phyloP scores from a whole-genome alignment of 2,113 vertebrate genomes.

The Peromyscus californicus region DNA sequence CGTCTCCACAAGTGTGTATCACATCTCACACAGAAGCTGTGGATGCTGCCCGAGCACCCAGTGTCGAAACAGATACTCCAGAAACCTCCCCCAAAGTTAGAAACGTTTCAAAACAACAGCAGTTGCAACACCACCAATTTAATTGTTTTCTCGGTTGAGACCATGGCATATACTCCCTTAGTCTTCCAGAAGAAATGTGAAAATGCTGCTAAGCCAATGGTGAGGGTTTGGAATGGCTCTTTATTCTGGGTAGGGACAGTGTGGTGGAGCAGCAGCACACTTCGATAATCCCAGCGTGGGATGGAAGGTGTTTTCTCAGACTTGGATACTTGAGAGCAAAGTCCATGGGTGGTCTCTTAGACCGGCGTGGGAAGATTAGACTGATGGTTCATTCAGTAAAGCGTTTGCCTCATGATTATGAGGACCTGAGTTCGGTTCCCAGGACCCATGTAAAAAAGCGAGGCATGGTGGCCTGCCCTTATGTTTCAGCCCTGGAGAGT shows the following conservation, averaged over 20 bases:
- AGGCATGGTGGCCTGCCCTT: neutral
- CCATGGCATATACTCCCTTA: neutral
- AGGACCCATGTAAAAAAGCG: neutral
- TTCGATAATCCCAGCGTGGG: neutral
- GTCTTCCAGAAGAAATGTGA: neutral
- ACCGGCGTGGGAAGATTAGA: too few species aligned
- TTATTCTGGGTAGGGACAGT: rapidly evolving
- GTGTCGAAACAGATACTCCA: conserved; percentile 84
- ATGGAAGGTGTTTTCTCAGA: neutral
- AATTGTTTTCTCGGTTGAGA: conserved; percentile 48
- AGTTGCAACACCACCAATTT: conserved; percentile 64
- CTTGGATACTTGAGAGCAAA: neutral
- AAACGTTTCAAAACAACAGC: conserved; percentile 86
- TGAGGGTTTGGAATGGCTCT: neutral
- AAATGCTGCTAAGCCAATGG: neutral
- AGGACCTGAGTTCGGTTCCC: neutral
- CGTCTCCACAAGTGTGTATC: conserved; percentile 72
- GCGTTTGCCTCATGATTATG: too few species aligned
- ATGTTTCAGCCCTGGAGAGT: neutral
- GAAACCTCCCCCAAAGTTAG: conserved; percentile 81
- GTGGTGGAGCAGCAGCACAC: rapidly evolving
- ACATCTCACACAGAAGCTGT: conserved; percentile 82
- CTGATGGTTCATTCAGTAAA: neutral
- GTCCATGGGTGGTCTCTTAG: neutral
- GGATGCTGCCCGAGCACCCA: conserved; percentile 80